Evolutionary conservation across 1,140 invertebrate genomes (phyloP), one percentile per base, ranked within the genome.

Genomic region (Sminthurinus signatus): DNA sequence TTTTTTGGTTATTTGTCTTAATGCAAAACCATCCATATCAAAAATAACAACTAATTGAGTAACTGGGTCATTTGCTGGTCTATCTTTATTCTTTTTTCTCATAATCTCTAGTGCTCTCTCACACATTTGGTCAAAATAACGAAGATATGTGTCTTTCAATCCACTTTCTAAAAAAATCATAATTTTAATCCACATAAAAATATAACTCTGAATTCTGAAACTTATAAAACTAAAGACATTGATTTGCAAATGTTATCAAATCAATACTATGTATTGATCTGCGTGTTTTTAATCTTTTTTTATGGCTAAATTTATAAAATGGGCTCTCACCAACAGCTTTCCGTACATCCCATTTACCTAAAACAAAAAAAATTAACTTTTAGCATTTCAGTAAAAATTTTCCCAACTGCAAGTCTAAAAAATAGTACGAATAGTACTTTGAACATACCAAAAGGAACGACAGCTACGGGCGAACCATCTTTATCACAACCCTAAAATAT

Each of bases 301-400:
- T n/a, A n/a, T n/a, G n/a, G n/a, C n/a, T n/a, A n/a, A n/a, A n/a
- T n/a, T n/a, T n/a, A n/a, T n/a, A n/a, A n/a, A n/a, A n/a, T n/a
- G n/a, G n/a, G n/a, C n/a, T n/a, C n/a, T 29, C n/a, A 2, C 14
- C 28, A 12, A 62, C 28, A 17, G 50, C 60, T 39, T 62, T 62
- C 36, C 32, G 29, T 1, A 62, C 32, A 39, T 62, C 60, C 60
- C 60, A 62, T 27, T 54, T 54, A 17, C 60, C 60, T 31, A 54
- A 62, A 60, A 36, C 46, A n/a, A 10, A 31, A 5, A 8, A 54
- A 15, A 12, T 10, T 15, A n/a, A n/a, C n/a, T n/a, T n/a, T n/a
- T n/a, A n/a, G n/a, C n/a, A n/a, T n/a, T n/a, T n/a, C n/a, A n/a
- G n/a, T n/a, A n/a, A n/a, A n/a, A n/a, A n/a, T n/a, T n/a, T n/a